Evolutionary conservation across 2,113 vertebrate genomes (phyloP).

Genomic region (Neotoma lepida): DNA sequence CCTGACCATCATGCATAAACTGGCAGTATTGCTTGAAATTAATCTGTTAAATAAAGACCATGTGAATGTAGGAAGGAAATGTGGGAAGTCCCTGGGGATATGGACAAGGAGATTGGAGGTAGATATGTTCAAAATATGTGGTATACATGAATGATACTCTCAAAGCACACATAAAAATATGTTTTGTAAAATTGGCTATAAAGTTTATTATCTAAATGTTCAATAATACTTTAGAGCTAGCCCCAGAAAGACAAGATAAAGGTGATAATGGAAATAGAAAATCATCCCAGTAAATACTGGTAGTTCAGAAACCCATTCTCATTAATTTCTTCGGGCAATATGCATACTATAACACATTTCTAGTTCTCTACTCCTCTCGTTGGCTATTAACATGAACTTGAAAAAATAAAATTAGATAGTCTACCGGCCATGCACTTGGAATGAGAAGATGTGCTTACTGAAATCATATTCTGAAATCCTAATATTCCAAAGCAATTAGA

Average conservation of each 20-base stretch:
- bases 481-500: constrained; percentile 44
- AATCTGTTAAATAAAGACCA: neutral
- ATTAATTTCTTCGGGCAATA: neutral
- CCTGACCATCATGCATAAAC: neutral
- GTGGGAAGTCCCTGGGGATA: neutral
- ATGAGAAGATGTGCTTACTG: neutral
- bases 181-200: neutral
- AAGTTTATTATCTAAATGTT: neutral
- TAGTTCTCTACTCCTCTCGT: neutral
- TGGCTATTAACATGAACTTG: neutral
- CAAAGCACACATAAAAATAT: neutral
- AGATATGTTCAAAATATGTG: neutral
- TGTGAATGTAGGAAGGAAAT: neutral
- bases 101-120: neutral
- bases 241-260: neutral
- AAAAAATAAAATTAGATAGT: neutral
- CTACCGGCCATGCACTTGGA: constrained; percentile 26
- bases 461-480: neutral
- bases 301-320: neutral
- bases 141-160: neutral
- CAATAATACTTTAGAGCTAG: neutral
- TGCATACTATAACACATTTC: neutral
- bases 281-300: neutral
- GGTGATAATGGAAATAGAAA: neutral
- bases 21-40: no score